A percentile compares a stretch with the other conserved stretches of the same genome.
Evolutionary conservation across 1,140 invertebrate genomes (phyloP).

Genomic region (Halictus rubicundus): DNA sequence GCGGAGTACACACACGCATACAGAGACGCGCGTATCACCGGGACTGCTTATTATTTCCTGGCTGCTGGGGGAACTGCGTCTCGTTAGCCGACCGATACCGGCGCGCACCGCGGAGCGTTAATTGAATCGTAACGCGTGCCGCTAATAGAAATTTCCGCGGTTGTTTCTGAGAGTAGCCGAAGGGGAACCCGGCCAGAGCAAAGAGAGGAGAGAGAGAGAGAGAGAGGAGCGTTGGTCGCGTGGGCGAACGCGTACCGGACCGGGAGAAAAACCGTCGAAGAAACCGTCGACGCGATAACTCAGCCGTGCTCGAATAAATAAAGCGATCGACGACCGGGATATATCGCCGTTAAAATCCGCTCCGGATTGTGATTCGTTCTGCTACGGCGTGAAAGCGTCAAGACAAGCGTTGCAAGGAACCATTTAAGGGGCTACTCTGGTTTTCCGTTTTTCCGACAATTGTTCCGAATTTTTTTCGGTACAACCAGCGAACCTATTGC

Average conservation of each 20-base stretch:
- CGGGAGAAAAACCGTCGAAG: too few relatives aligned
- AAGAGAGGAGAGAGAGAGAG: too few relatives aligned
- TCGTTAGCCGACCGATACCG: not conserved
- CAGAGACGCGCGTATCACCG: too few relatives aligned
- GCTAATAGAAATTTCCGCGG: not conserved
- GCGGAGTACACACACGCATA: not conserved
- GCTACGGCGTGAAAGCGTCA: not conserved
- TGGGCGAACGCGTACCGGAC: too few relatives aligned
- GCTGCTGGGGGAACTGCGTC: not conserved
- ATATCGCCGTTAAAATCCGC: not conserved
- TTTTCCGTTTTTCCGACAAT: not conserved
- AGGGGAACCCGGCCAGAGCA: too few relatives aligned
- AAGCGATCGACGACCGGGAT: not conserved
- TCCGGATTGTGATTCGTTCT: too few relatives aligned
- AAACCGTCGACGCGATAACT: not conserved
- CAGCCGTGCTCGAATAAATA: not conserved
- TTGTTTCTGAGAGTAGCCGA: too few relatives aligned
- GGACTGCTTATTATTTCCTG: constrained; percentile 1
- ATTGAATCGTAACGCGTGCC: not conserved
- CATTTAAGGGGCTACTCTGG: too few relatives aligned
- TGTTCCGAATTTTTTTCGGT: too few relatives aligned
- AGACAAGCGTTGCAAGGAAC: not conserved
- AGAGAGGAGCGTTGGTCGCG: too few relatives aligned
- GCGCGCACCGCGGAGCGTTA: not conserved
- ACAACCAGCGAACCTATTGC: too few relatives aligned